A percentile compares a stretch with the other conserved stretches of the same genome.
phyloP scores from a whole-genome alignment of 2,797 vertebrate species.

The Siniperca scherzeri region DNA sequence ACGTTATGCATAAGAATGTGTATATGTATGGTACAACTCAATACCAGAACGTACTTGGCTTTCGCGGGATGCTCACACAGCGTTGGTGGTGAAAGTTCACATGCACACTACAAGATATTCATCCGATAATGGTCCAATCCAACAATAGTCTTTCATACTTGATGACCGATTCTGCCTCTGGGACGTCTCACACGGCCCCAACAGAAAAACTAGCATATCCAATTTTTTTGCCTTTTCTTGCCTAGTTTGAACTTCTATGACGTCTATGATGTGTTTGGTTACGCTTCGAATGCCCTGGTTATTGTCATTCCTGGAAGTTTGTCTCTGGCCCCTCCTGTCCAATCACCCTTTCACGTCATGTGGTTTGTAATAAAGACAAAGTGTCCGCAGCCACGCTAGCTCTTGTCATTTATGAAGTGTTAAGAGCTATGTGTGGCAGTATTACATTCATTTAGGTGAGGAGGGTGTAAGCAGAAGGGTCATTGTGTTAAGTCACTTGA shows the following conservation, averaged over 20 bases:
- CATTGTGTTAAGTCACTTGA: background rate
- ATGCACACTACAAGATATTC: background rate
- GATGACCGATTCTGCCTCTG: background rate
- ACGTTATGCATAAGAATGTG: background rate
- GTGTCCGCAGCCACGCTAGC: too few species aligned
- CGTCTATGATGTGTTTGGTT: background rate
- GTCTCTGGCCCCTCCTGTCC: too few species aligned
- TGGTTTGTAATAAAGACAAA: too few species aligned
- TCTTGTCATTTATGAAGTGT: background rate
- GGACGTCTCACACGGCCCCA: background rate
- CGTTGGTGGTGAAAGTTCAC: background rate
- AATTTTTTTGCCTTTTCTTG: background rate
- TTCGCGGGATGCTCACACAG: background rate
- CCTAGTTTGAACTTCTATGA: background rate
- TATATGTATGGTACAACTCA: background rate
- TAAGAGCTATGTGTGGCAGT: background rate
- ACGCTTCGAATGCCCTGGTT: background rate
- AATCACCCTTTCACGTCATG: too few species aligned
- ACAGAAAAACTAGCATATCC: background rate
- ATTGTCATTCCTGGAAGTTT: background rate
- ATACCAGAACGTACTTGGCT: background rate
- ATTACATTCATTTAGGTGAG: background rate
- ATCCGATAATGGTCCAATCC: background rate
- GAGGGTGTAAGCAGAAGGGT: background rate
- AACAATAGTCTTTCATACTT: background rate